phyloP scores from a whole-genome alignment of 2,888 invertebrate genomes.

The Rhagonycha fulva region DNA sequence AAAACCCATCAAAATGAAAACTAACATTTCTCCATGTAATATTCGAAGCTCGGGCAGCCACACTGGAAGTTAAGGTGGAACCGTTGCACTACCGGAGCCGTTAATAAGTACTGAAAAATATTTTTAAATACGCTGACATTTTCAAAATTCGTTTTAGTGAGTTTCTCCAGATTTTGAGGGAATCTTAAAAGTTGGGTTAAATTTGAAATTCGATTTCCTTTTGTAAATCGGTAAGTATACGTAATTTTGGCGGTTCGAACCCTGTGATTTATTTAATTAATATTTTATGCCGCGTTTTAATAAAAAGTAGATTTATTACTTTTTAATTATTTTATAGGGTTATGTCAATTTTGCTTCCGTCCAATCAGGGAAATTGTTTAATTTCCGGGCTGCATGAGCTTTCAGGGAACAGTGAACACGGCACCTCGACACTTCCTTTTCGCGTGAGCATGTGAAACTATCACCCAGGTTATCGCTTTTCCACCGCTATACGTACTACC shows the following conservation, averaged over 20 bases:
- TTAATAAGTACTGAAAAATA: not conserved
- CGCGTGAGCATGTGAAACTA: slow-evolving; percentile 40
- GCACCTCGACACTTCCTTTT: slow-evolving; percentile 37
- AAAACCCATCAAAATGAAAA: no score
- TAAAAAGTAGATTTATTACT: not conserved
- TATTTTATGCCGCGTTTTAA: not conserved
- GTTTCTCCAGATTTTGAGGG: no score
- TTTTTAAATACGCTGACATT: not conserved
- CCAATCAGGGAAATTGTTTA: slow-evolving; percentile 51
- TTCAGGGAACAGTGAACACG: slow-evolving; percentile 32
- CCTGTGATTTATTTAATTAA: not conserved
- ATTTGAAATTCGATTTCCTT: no score
- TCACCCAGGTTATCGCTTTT: slow-evolving; percentile 32
- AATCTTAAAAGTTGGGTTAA: no score
- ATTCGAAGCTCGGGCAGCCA: not conserved
- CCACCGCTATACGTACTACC: slow-evolving; percentile 15
- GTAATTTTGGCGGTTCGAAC: not conserved
- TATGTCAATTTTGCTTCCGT: slow-evolving; percentile 48
- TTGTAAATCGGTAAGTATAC: not conserved
- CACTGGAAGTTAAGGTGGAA: not conserved
- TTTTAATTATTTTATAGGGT: slow-evolving; percentile 14
- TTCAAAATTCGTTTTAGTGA: not conserved
- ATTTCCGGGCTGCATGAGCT: slow-evolving; percentile 49
- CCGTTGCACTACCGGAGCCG: not conserved
- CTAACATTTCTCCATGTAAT: no score